Evolutionary conservation across 2,888 invertebrate genomes (phyloP).

Genomic region (Exocentrus adspersus): DNA sequence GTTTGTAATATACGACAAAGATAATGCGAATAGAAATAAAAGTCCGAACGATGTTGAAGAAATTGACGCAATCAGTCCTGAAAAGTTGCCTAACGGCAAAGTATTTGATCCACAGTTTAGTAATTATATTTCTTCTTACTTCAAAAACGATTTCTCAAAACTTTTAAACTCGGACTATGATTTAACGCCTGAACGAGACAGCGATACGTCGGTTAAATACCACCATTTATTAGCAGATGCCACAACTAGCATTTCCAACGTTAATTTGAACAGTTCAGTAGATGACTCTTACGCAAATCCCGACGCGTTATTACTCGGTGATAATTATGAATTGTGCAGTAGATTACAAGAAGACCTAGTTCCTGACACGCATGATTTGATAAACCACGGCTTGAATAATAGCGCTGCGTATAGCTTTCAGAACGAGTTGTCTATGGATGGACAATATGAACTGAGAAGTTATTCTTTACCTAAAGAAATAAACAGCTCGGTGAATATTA

Average conservation of each 20-base stretch:
- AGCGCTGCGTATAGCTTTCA: not conserved
- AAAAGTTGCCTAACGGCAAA: not conserved
- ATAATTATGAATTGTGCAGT: not conserved
- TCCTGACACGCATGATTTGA: not conserved
- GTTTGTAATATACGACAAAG: slow-evolving; percentile 19
- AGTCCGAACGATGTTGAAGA: not conserved
- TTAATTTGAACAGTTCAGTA: not conserved
- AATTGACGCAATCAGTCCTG: slow-evolving; percentile 8
- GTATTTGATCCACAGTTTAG: too few relatives aligned
- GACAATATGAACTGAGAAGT: slow-evolving; percentile 17
- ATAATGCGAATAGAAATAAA: not conserved
- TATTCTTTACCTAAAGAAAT: slow-evolving; percentile 7
- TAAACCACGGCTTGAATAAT: not conserved
- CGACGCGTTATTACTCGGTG: slow-evolving; percentile 14
- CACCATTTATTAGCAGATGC: slow-evolving; percentile 20
- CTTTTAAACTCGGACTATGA: slow-evolving; percentile 25
- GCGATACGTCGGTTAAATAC: slow-evolving; percentile 6
- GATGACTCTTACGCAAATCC: not conserved
- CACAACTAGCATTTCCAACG: slow-evolving; percentile 23
- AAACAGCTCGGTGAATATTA: not conserved
- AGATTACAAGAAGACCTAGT: not conserved
- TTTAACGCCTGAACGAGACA: slow-evolving; percentile 28
- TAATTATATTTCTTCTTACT: not conserved
- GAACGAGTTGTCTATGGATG: not conserved
- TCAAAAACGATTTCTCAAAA: slow-evolving; percentile 4